Base-by-base conservation (phyloP, 1,140 invertebrate species). In the Protaetia brevitarsis region DNA sequence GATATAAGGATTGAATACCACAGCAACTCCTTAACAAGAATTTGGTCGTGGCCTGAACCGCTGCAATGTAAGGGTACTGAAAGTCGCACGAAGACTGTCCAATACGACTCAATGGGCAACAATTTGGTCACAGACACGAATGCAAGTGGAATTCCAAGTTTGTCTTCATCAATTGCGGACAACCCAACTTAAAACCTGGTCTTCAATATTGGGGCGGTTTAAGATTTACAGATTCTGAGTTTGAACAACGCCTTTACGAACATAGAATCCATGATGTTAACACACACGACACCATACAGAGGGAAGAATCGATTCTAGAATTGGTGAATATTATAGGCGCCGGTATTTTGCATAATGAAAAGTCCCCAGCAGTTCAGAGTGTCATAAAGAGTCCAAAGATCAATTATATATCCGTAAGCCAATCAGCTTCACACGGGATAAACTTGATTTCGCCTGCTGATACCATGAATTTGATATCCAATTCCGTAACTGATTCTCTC, bases 151-250 rank as follows among this genome's bases (percentile, higher is more conserved):
- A 95, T 74, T 89, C 91, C 41, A 84, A 91, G 30, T 99, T 95
- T 77, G 92, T 98, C 0, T 99, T 98, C 74, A 88, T 99, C 29
- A 87, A 94, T 70, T 99, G 97, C 77, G 94, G 93, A 1, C 83
- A 88, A 56, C 84, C 89, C 67, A 92, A 91, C 78, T 72, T 93
- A 4, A 84, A 88, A 10, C 77, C 83, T 3, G 81, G 82, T 8
- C 79, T 88, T 37, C 86, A 94, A 51, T 96, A 98, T 77, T 99
- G 97, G 97, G 97, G 97, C 41, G 97, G 97, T 26, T 89, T 99
- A 65, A 80, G 96, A 45, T 97, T 99, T 79, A 88, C 95, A 5
- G 88, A 91, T 75, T 86, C 89, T 19, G 88, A 92, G 72, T 96
- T 97, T 77, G 96, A 99, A 77, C 89, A 90, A 79, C 88, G 89